These are phyloP conservation scores for Petrolisthes manimaculis DNA, from an alignment of 2,888 invertebrate species.

Conservation along the genomic window DNA sequence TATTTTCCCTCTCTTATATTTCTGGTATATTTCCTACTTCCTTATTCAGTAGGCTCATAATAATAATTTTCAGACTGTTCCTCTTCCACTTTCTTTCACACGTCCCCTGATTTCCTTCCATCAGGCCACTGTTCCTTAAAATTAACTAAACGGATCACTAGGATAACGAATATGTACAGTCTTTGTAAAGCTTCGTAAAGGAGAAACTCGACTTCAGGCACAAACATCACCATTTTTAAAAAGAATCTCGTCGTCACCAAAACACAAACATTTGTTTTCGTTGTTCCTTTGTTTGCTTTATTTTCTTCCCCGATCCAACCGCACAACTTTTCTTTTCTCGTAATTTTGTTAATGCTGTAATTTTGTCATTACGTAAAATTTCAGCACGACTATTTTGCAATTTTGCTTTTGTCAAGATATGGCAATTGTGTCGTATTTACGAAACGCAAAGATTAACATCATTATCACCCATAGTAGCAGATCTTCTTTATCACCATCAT, in stretches of 20 bases:
- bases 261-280: constrained; percentile 57
- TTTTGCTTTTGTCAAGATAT: background rate
- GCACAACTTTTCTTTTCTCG: background rate
- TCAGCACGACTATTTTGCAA: constrained; percentile 40
- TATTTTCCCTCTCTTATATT: too few species aligned
- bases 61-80: background rate
- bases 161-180: constrained; percentile 63
- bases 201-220: constrained; percentile 54
- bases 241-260: constrained; percentile 57
- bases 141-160: constrained; percentile 63
- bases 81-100: background rate
- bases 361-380: constrained; percentile 18
- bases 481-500: background rate
- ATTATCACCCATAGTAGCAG: background rate
- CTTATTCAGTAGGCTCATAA: too few species aligned
- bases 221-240: constrained; percentile 59
- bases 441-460: background rate
- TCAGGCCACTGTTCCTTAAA: constrained; percentile 58
- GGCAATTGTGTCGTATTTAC: background rate
- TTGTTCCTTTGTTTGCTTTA: constrained; percentile 55
- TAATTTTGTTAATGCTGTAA: background rate
- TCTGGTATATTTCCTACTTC: too few species aligned
- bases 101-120: constrained; percentile 19
- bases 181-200: constrained; percentile 61
- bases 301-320: constrained; percentile 18